Evolutionary conservation across 2,113 vertebrate genomes (phyloP).

Genomic region (Albula glossodonta): DNA sequence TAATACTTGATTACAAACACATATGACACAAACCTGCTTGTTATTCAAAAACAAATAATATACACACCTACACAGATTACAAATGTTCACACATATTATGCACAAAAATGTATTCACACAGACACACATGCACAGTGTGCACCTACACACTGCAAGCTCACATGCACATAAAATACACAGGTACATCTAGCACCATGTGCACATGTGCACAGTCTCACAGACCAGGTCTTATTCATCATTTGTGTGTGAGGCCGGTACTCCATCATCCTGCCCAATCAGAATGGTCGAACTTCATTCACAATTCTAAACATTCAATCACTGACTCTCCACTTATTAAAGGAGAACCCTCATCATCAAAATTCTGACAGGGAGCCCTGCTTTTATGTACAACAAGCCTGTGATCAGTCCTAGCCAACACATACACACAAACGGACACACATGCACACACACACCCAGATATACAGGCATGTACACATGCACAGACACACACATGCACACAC

Average conservation of each 20-base stretch:
- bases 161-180: neutral
- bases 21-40: no score
- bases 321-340: neutral
- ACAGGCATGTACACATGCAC: no score
- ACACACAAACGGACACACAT: neutral
- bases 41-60: neutral
- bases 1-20: no score
- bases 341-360: neutral
- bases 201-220: neutral
- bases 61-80: neutral
- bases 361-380: neutral
- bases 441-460: no score
- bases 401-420: neutral
- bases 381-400: neutral
- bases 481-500: no score
- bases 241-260: constrained; percentile 33
- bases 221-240: constrained; percentile 37
- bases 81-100: neutral
- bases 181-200: neutral
- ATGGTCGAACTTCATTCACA: constrained; percentile 50
- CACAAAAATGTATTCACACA: constrained; percentile 19
- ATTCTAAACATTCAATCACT: constrained; percentile 47
- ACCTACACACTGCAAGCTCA: neutral
- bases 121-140: constrained; percentile 3
- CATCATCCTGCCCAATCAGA: constrained; percentile 47